Evolutionary conservation across 2,113 vertebrate genomes (phyloP).

Genomic region (Cnemophilus loriae): DNA sequence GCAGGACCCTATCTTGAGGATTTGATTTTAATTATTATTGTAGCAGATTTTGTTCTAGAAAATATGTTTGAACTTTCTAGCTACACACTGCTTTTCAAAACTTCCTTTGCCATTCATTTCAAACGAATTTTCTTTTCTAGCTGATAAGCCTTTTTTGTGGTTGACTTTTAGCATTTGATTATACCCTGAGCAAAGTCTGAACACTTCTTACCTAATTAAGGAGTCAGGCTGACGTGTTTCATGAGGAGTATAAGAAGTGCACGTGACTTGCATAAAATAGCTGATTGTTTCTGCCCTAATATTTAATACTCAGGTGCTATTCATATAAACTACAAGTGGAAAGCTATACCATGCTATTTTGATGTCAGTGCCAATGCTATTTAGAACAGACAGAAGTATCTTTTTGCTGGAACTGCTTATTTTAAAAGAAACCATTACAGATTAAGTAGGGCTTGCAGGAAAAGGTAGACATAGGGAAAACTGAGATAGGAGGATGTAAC

Average conservation of each 20-base stretch:
- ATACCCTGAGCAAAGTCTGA: neutral
- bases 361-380: neutral
- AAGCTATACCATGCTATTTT: neutral
- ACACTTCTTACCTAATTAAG: neutral
- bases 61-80: neutral
- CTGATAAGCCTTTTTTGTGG: neutral
- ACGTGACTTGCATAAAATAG: neutral
- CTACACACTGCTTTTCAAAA: neutral
- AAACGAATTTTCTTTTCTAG: neutral
- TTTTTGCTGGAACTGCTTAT: neutral
- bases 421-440: neutral
- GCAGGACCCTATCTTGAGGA: neutral
- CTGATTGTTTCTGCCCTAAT: neutral
- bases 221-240: neutral
- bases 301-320: neutral
- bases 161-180: neutral
- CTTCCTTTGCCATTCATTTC: neutral
- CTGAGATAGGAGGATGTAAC: neutral
- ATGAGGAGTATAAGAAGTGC: neutral
- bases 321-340: neutral
- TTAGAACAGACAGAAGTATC: neutral
- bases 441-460: neutral
- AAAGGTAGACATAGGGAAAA: neutral
- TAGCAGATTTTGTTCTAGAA: neutral
- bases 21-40: neutral